Evolutionary conservation across 2,888 invertebrate genomes (phyloP).

Genomic region (Megastigmus dorsalis): DNA sequence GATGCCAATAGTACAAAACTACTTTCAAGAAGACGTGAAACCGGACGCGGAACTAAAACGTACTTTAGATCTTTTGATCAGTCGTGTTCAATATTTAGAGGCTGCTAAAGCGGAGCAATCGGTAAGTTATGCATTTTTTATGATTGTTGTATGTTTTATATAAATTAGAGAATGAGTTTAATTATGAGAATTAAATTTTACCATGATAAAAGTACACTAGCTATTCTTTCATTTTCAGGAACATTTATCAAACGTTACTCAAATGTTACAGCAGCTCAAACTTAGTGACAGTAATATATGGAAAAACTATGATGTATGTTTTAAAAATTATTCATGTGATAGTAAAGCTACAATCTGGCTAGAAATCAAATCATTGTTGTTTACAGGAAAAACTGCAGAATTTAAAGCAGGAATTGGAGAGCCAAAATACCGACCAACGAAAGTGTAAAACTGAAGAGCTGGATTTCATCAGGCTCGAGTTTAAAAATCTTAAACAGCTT

Average conservation of each 20-base stretch:
- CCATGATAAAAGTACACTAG: neutral
- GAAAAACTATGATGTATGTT: constrained; percentile 61
- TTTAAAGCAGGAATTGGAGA: constrained; percentile 58
- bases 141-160: neutral
- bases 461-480: constrained; percentile 62
- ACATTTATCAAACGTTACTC: constrained; percentile 59
- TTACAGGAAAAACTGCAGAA: constrained; percentile 60
- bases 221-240: constrained; percentile 56
- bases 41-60: constrained; percentile 50
- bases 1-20: constrained; percentile 26
- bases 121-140: constrained; percentile 42
- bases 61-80: constrained; percentile 60
- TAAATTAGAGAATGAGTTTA: too few species aligned
- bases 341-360: neutral
- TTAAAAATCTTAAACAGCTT: constrained; percentile 62
- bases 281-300: constrained; percentile 55
- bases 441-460: constrained; percentile 60
- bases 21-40: neutral
- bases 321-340: neutral
- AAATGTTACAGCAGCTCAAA: constrained; percentile 56
- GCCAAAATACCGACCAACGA: constrained; percentile 46
- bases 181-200: too few species aligned
- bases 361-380: neutral
- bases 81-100: constrained; percentile 64
- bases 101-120: constrained; percentile 53